These are phyloP conservation scores for Heterodera filipjevi DNA, from an alignment of 2,888 invertebrate species.

Conservation along the genomic window DNA sequence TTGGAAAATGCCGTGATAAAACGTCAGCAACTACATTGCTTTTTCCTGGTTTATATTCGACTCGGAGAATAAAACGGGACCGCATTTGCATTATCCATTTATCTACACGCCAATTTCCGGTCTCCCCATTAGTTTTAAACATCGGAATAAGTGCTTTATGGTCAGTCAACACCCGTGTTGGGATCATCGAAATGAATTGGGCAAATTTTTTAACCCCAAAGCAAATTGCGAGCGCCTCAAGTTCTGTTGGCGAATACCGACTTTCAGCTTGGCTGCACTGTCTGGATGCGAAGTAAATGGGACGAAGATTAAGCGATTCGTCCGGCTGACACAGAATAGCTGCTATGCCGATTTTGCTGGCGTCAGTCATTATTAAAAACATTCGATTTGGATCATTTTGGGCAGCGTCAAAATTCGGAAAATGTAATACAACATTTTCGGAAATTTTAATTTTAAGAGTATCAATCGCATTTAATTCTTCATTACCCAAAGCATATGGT, in stretches of 20 bases:
- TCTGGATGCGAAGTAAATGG: constrained; percentile 43
- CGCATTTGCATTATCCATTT: constrained; percentile 16
- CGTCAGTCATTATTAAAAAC: constrained; percentile 47
- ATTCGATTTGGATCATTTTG: constrained; percentile 27
- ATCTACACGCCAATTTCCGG: constrained; percentile 24
- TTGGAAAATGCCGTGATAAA: constrained; percentile 15
- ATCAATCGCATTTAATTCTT: constrained; percentile 39
- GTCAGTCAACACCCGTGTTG: constrained; percentile 37
- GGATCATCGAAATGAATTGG: constrained; percentile 29
- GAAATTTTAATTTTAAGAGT: constrained; percentile 36
- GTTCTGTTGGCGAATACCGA: constrained; percentile 37
- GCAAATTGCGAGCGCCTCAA: constrained; percentile 44
- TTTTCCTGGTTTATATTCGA: constrained; percentile 18
- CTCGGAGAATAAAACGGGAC: constrained; percentile 10
- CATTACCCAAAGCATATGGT: constrained; percentile 36
- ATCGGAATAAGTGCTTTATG: constrained; percentile 37
- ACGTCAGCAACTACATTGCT: constrained; percentile 19
- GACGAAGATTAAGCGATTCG: constrained; percentile 36
- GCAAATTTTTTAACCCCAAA: constrained; percentile 35
- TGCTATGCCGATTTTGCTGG: constrained; percentile 41
- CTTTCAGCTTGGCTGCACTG: constrained; percentile 39
- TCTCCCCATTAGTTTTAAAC: constrained; percentile 35
- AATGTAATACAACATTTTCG: constrained; percentile 37
- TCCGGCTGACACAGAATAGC: constrained; percentile 43
- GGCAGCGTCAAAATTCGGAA: constrained; percentile 46